A percentile compares a stretch with the other conserved stretches of the same genome.
Conservation (phyloP, 2,888 invertebrate genomes). For the Drosophila eohydei region DNA sequence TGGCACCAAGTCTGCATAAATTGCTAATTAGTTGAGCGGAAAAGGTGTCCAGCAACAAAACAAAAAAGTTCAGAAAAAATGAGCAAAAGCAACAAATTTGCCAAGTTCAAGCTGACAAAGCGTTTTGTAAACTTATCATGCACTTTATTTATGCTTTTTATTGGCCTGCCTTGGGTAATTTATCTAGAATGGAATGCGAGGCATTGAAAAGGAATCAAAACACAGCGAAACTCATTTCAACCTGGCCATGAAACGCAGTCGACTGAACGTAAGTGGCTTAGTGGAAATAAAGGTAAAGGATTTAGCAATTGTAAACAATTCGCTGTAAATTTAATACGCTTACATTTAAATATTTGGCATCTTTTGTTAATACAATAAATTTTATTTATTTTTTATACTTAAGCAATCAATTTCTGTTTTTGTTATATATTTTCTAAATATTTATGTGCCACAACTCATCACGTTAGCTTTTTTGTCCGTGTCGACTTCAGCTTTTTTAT, state of each 20-base stretch:
- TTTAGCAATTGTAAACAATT: background rate
- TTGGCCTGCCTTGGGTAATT: constrained; percentile 30
- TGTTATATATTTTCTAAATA: background rate
- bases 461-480: too few species aligned
- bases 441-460: background rate
- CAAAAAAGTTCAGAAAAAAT: background rate
- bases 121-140: constrained; percentile 55
- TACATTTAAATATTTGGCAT: background rate
- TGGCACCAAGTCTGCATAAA: constrained; percentile 59
- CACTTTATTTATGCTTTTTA: constrained; percentile 36
- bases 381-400: background rate
- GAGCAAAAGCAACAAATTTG: background rate
- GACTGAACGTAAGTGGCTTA: constrained; percentile 49
- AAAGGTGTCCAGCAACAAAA: constrained; percentile 28
- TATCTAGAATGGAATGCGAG: constrained; percentile 9
- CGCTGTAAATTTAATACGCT: background rate
- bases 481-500: background rate
- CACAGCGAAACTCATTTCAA: constrained; percentile 13
- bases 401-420: background rate
- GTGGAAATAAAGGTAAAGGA: background rate
- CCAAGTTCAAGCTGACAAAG: constrained; percentile 43
- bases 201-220: constrained; percentile 12
- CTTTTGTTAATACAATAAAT: background rate
- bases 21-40: constrained; percentile 69
- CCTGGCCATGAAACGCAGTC: constrained; percentile 36